A percentile compares a stretch with the other conserved stretches of the same genome.
Evolutionary conservation across 23 tunicate genomes (phyloP).

Genomic region (Trididemnum nubilum): DNA sequence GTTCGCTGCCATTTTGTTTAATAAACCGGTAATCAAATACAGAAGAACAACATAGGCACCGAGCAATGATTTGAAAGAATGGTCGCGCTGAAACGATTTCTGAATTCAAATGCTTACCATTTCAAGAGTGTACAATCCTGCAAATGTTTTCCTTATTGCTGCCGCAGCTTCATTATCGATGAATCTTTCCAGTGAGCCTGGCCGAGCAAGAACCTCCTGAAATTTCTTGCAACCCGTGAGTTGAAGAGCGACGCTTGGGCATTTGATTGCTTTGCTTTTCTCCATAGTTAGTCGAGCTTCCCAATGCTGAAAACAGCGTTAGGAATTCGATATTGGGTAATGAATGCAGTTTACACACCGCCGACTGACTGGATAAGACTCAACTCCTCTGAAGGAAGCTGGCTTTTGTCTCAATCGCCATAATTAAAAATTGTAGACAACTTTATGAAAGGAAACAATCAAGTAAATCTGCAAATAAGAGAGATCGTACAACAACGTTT

Average conservation of each 20-base stretch:
- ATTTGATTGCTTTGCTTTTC: slow-evolving; percentile 59
- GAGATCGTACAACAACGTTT: no score
- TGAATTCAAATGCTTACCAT: slow-evolving; percentile 44
- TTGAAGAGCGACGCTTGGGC: slow-evolving; percentile 72
- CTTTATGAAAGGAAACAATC: no score
- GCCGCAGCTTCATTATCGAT: slow-evolving; percentile 34
- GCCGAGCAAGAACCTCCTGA: slow-evolving; percentile 71
- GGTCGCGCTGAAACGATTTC: no score
- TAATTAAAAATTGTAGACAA: no score
- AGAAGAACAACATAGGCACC: no score
- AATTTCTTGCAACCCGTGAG: slow-evolving; percentile 81
- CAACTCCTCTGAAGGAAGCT: no score
- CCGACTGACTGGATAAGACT: no score
- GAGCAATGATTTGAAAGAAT: no score
- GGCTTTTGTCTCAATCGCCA: no score
- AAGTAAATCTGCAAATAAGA: not conserved
- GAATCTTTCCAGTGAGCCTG: slow-evolving; percentile 67
- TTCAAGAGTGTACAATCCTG: slow-evolving; percentile 69
- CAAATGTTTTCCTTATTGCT: slow-evolving; percentile 56
- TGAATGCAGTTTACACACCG: no score
- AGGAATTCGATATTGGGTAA: not conserved
- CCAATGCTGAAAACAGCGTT: slow-evolving; percentile 69
- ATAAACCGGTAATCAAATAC: no score
- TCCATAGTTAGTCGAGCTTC: slow-evolving; percentile 61
- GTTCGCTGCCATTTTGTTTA: no score